phyloP scores from a whole-genome alignment of 2,113 vertebrate species.

The Lagopus muta region DNA sequence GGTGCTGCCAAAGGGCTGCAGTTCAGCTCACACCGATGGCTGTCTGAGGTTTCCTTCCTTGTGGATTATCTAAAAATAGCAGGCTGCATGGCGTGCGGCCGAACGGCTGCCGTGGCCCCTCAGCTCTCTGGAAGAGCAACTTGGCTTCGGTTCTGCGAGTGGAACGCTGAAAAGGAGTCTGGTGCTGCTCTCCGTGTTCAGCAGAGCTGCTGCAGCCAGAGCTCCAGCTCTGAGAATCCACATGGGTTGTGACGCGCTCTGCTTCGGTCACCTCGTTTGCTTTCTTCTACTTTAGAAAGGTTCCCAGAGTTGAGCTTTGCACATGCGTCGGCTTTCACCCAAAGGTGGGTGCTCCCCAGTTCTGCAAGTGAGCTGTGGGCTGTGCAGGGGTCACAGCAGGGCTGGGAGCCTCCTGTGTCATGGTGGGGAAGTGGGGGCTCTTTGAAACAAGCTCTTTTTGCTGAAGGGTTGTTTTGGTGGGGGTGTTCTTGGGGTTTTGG shows the following conservation, averaged over 20 bases:
- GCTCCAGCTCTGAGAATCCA: not conserved
- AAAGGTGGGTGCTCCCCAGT: not conserved
- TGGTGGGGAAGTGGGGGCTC: not conserved
- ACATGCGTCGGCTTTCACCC: not conserved
- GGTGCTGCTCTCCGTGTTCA: not conserved
- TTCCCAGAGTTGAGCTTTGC: not conserved
- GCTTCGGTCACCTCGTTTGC: not conserved
- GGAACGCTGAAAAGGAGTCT: not conserved
- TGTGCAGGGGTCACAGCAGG: not conserved
- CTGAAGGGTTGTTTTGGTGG: not conserved
- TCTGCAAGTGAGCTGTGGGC: not conserved
- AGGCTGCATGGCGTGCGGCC: slow-evolving; percentile 44
- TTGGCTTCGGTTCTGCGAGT: not conserved
- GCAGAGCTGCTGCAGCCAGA: not conserved
- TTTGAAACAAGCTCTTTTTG: not conserved
- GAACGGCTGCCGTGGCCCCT: slow-evolving; percentile 4
- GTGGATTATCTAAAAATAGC: slow-evolving; percentile 72
- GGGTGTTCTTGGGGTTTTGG: not conserved
- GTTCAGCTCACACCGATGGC: slow-evolving; percentile 24
- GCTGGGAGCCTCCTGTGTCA: not conserved
- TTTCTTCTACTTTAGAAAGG: not conserved
- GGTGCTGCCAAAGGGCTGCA: slow-evolving; percentile 20
- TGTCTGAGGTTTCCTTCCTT: slow-evolving; percentile 72
- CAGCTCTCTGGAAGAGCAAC: slow-evolving; percentile 35
- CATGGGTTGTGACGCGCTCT: not conserved